A percentile compares a stretch with the other conserved stretches of the same genome.
Conservation (phyloP, 2,113 vertebrate species). For the Hassar affinis region DNA sequence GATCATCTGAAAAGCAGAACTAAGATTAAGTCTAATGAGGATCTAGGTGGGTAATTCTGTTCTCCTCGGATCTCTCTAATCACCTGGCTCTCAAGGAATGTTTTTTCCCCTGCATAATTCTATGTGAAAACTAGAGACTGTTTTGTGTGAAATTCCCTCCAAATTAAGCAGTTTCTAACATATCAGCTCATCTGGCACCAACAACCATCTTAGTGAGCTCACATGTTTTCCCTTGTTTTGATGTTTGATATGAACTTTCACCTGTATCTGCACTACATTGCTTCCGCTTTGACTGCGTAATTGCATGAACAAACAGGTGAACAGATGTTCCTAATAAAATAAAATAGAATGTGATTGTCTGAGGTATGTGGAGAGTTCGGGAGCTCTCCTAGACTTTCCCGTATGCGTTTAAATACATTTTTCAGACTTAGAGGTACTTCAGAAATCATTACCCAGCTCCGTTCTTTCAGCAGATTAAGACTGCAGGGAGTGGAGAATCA, state of each 20-base stretch:
- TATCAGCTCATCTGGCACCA: background rate
- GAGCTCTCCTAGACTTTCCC: background rate
- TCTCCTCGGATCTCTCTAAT: background rate
- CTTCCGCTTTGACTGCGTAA: too few relatives aligned
- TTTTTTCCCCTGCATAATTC: background rate
- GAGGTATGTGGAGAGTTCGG: background rate
- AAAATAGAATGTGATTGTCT: background rate
- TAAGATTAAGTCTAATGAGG: slow-evolving; percentile 6
- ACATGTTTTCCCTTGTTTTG: background rate
- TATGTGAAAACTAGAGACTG: background rate
- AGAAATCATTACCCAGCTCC: slow-evolving; percentile 22
- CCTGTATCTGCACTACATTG: background rate
- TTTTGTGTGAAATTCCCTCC: background rate
- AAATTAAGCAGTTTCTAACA: background rate
- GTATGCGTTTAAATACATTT: too few relatives aligned
- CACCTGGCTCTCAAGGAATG: background rate
- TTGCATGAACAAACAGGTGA: background rate
- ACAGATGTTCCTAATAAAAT: background rate
- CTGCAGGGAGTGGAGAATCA: background rate
- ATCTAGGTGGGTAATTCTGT: background rate
- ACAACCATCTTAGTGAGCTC: background rate
- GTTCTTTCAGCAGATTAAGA: slow-evolving; percentile 28
- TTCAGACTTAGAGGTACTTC: slow-evolving; percentile 9
- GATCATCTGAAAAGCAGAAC: background rate
- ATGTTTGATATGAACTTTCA: background rate